Conservation (phyloP, 2,797 vertebrate species). For the Malacoraja senta region DNA sequence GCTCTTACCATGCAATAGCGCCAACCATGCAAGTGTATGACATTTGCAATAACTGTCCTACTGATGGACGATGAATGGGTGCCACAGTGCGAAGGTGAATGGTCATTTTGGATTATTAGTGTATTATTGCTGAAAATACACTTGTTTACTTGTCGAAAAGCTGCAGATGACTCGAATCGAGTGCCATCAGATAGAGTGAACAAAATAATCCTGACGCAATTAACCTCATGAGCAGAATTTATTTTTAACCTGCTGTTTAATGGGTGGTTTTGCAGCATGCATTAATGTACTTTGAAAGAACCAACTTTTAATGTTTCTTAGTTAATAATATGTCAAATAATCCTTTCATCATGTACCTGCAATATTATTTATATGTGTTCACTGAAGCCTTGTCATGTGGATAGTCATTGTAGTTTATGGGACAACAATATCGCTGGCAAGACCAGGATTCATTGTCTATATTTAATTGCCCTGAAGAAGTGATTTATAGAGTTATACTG, state of each 20-base stretch:
- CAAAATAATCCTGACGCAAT: conserved; percentile 2
- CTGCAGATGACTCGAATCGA: background rate
- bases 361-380: background rate
- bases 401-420: background rate
- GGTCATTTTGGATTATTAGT: background rate
- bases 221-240: background rate
- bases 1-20: background rate
- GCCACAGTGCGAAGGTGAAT: background rate
- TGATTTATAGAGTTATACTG: too few species aligned
- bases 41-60: background rate
- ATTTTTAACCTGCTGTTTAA: background rate
- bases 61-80: conserved; percentile 24
- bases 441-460: too few species aligned
- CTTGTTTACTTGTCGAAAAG: background rate
- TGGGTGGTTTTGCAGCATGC: background rate
- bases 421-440: too few species aligned
- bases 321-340: background rate
- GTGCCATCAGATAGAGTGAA: background rate
- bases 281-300: background rate
- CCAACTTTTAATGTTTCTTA: background rate
- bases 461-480: too few species aligned
- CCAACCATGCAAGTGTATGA: conserved; percentile 20
- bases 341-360: background rate
- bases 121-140: background rate
- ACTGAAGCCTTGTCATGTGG: background rate